Conservation (phyloP, 1,140 invertebrate species). For the Drosophila aff. region DNA sequence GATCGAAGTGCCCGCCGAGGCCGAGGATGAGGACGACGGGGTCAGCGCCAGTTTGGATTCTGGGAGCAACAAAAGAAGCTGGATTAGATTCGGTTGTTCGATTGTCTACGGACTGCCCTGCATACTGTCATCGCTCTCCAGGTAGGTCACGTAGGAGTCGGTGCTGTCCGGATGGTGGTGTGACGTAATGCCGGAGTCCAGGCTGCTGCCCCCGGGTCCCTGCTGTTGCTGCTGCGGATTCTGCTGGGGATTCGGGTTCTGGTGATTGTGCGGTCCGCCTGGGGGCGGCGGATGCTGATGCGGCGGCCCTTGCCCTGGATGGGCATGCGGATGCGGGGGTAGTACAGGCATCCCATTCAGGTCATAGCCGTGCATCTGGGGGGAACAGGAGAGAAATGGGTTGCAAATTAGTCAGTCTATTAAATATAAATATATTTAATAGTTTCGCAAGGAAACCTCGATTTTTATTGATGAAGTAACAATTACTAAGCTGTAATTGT, state of each 20-base stretch:
- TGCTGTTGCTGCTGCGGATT: conserved; percentile 29
- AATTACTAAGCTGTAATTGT: background rate
- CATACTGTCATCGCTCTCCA: conserved; percentile 93
- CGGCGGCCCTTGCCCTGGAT: conserved; percentile 76
- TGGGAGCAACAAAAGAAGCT: conserved; percentile 85
- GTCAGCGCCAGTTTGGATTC: conserved; percentile 84
- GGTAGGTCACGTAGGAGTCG: conserved; percentile 95
- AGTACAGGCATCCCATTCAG: conserved; percentile 87
- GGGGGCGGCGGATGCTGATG: conserved; percentile 39
- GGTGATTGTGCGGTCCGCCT: conserved; percentile 37
- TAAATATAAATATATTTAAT: background rate
- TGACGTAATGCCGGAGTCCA: conserved; percentile 86
- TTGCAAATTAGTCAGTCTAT: background rate
- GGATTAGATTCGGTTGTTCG: conserved; percentile 84
- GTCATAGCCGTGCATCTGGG: conserved; percentile 95
- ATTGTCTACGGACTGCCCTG: conserved; percentile 88
- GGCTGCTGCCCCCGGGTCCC: conserved; percentile 82
- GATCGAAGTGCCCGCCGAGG: conserved; percentile 78
- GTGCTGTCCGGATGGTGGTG: conserved; percentile 91
- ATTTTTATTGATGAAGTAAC: background rate
- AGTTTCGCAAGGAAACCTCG: background rate
- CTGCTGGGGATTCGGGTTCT: conserved; percentile 56
- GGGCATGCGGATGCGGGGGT: conserved; percentile 84
- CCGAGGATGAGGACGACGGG: conserved; percentile 77
- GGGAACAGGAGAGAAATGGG: background rate